Evolutionary conservation across 2,797 vertebrate genomes (phyloP), one percentile per base, ranked within the genome.

Genomic region (Helarctos malayanus): DNA sequence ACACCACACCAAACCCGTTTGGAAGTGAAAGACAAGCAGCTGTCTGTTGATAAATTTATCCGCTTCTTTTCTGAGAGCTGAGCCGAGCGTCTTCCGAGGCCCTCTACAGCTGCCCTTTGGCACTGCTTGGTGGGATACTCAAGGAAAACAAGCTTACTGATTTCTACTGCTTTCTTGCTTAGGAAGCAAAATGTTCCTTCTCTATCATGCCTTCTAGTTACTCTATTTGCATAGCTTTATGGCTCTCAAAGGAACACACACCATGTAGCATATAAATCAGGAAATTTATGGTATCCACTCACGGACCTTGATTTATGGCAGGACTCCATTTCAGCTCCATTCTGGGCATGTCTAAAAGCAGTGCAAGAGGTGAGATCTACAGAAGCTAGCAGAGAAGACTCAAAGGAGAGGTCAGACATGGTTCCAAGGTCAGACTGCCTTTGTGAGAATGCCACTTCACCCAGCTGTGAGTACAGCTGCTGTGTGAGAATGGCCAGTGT

Each of bases 271-370:
- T 88, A 59, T 27, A 95, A 97, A 96, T 90, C 96, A 95, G 41
- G 3, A 92, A 93, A 97, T 97, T 97, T 96, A 95, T 35, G 95
- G 96, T n/a, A 88, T 86, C 95, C 84, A 87, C 97, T 98, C 95
- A 83, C 13, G 78, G 15, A 73, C 59, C 69, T 95, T 97, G 97
- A 97, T 98, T 98, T 97, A 98, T 95, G 93, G 57, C 86, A 80
- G 0, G 11, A 79, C 63, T 95, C 57, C 79, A 35, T 86, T 97
- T 96, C 65, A 65, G 89, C 91, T 95, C 92, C 95, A 73, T 95
- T 97, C 85, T 78, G 85, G 38, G 3, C 91, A 96, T 78, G 93
- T 97, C 85, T 83, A 7, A 76, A 96, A 96, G 85, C 41, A 41
- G 35, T 61, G 14, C 14, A 38, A 89, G 78, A 95, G 82, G 38